Percentiles rank a stretch among this genome's conserved stretches.
Evolutionary conservation across 2,888 invertebrate genomes (phyloP).

Genomic region (Volucella zonaria): DNA sequence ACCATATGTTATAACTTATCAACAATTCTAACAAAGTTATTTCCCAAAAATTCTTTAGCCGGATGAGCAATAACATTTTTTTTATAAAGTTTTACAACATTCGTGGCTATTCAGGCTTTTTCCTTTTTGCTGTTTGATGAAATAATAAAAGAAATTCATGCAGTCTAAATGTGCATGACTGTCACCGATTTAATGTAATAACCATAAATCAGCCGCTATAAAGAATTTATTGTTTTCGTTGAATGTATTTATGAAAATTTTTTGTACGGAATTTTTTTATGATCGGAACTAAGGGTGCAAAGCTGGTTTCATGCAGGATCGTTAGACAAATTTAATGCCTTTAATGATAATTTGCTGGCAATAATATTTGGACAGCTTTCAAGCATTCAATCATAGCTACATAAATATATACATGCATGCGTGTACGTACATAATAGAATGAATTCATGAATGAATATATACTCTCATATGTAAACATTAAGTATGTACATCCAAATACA

Average conservation of each 20-base stretch:
- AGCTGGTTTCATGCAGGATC: background rate
- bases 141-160: conserved; percentile 29
- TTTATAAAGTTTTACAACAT: conserved; percentile 23
- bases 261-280: background rate
- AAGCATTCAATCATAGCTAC: too few relatives aligned
- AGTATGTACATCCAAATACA: too few relatives aligned
- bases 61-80: conserved; percentile 5
- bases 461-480: too few relatives aligned
- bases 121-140: conserved; percentile 16
- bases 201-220: conserved; percentile 21
- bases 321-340: too few relatives aligned
- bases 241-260: conserved; percentile 2
- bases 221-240: conserved; percentile 16
- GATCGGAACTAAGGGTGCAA: background rate
- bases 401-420: too few relatives aligned
- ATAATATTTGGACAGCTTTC: too few relatives aligned
- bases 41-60: background rate
- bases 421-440: too few relatives aligned
- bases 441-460: too few relatives aligned
- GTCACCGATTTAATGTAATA: conserved; percentile 25
- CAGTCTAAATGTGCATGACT: conserved; percentile 18
- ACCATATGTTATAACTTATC: background rate
- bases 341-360: too few relatives aligned
- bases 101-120: background rate
- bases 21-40: conserved; percentile 11